These are phyloP conservation scores for Crocallis elinguaria DNA, from an alignment of 2,888 invertebrate species.

Conservation along the genomic window DNA sequence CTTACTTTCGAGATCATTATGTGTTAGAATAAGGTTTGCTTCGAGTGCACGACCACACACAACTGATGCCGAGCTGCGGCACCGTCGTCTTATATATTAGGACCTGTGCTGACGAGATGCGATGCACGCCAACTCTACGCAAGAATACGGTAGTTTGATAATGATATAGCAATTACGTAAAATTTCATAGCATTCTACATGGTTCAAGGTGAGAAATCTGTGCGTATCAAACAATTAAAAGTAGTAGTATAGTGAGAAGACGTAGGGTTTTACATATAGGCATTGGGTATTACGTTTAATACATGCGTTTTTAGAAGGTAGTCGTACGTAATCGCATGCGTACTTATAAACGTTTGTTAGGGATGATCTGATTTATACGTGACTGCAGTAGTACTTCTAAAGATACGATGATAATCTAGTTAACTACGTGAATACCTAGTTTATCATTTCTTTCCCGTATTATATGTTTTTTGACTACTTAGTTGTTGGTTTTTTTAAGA, in stretches of 20 bases:
- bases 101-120: constrained; percentile 69
- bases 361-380: constrained; percentile 44
- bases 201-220: constrained; percentile 76
- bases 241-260: constrained; percentile 31
- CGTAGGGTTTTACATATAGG: constrained; percentile 23
- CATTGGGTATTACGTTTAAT: background rate
- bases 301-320: background rate
- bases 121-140: constrained; percentile 69
- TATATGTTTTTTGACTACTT: too few species aligned
- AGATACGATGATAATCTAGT: constrained; percentile 28
- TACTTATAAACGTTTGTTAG: background rate
- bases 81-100: constrained; percentile 79
- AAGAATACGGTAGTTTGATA: constrained; percentile 82
- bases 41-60: constrained; percentile 81
- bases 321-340: background rate
- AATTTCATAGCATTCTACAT: constrained; percentile 65
- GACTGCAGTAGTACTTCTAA: constrained; percentile 42
- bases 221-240: constrained; percentile 49
- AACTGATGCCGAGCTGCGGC: constrained; percentile 73
- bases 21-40: constrained; percentile 78
- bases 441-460: too few species aligned
- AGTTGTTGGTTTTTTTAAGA: too few species aligned
- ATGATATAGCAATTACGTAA: constrained; percentile 80
- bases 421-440: too few species aligned
- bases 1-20: constrained; percentile 84